Evolutionary conservation across 2,888 invertebrate genomes (phyloP), one percentile per base, ranked within the genome.

Genomic region (Dastarcus helophoroides): DNA sequence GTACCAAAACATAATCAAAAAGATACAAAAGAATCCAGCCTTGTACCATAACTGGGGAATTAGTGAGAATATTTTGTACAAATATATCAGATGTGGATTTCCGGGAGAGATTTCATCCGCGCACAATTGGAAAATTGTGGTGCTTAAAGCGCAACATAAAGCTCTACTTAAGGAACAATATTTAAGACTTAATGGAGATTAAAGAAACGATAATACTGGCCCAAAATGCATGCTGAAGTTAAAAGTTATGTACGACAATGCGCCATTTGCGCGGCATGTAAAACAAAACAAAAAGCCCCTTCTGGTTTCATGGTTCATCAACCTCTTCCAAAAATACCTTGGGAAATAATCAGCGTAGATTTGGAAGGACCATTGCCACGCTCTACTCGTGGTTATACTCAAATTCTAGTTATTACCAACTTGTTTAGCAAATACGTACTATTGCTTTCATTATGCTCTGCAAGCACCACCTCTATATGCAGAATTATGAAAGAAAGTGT

Each of bases 381-480:
- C 19, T 28, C 28, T 2, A 5, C 8, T 19, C 28, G 13, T 19
- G 28, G 19, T 11, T 12, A 28, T 9, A 28, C 19, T 14, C 22
- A 14, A n/a, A 12, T 28, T 12, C 14, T 28, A 2, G 28, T 27
- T 3, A 19, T 27, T 2, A 19, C 17, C 7, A 19, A 27, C 19
- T 27, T 19, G 11, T 27, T 27, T n/a, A 19, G 10, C 15, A 26
- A 26, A n/a, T 26, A 16, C 8, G 15, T 17, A 6, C 11, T 26
- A 3, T 15, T 26, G 7, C 15, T 26, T 26, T 17, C 26, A 10
- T 11, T 15, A 2, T 16, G 26, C 5, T 7, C 26, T 7, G 5
- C 26, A 3, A 26, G 15, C 11, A 14, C 26, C 6, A 17, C 15
- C 4, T 16, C 15, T 14, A 26, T 14, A 14, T n/a, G 13, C 14